phyloP scores from a whole-genome alignment of 1,140 invertebrate species.

The Lutraria rhynchaena region DNA sequence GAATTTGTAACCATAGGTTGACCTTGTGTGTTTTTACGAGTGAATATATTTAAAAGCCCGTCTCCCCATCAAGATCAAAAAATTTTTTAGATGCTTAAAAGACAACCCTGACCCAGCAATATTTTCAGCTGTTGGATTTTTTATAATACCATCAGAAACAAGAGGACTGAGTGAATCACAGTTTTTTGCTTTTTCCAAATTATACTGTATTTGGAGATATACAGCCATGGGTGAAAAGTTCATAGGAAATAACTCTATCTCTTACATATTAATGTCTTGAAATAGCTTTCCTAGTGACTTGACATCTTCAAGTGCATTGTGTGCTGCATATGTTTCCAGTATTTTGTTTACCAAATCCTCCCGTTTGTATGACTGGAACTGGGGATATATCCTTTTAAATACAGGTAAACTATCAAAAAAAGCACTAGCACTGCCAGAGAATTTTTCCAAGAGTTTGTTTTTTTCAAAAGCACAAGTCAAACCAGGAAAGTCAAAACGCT shows the following conservation, averaged over 20 bases:
- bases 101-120: constrained; percentile 8
- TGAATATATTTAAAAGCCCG: neutral
- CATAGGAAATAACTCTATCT: too few relatives aligned
- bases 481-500: constrained; percentile 12
- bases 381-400: neutral
- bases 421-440: neutral
- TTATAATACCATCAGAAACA: neutral
- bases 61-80: neutral
- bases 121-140: neutral
- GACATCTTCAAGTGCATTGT: constrained; percentile 4
- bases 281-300: neutral
- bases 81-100: neutral
- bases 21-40: neutral
- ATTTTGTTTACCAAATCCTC: neutral
- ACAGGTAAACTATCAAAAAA: neutral
- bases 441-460: neutral
- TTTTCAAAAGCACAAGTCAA: neutral
- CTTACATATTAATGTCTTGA: neutral
- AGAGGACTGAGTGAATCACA: neutral
- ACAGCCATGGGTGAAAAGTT: too few relatives aligned
- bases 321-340: neutral
- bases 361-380: neutral
- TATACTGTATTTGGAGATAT: too few relatives aligned
- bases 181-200: constrained; percentile 5
- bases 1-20: constrained; percentile 16